phyloP scores from a whole-genome alignment of 2,113 vertebrate species.

The Siphamia tubifer region DNA sequence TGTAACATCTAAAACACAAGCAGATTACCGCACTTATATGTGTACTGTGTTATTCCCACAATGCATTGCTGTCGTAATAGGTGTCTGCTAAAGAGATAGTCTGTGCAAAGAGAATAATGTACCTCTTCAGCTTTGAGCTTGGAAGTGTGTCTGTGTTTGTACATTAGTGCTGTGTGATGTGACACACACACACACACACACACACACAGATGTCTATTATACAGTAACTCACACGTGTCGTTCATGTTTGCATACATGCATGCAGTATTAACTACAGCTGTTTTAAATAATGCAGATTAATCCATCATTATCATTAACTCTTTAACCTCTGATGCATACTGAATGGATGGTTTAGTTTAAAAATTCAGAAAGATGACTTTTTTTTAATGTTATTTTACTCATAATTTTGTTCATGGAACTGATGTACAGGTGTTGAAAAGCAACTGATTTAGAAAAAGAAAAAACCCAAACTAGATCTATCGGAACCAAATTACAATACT shows the following conservation, averaged over 20 bases:
- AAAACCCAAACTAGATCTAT: too few species aligned
- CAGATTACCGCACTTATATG: background rate
- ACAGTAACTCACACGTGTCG: slow-evolving; percentile 17
- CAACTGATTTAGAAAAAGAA: too few species aligned
- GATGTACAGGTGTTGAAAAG: too few species aligned
- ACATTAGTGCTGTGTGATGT: background rate
- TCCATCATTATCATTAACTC: too few species aligned
- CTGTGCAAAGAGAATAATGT: background rate
- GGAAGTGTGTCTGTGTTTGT: background rate
- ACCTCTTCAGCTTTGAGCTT: slow-evolving; percentile 4
- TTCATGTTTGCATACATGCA: background rate
- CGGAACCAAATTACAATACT: too few species aligned
- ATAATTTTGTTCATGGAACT: too few species aligned
- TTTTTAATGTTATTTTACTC: too few species aligned
- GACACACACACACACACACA: background rate
- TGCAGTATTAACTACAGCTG: background rate
- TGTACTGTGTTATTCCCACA: background rate
- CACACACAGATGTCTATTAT: background rate
- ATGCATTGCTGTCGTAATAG: background rate
- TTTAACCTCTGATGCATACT: too few species aligned
- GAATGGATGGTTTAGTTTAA: too few species aligned
- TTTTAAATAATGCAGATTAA: too few species aligned
- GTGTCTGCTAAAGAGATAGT: background rate
- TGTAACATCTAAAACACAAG: background rate
- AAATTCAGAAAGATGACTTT: too few species aligned